phyloP scores from a whole-genome alignment of 2,888 invertebrate genomes.

The Nemapogon koenigi region DNA sequence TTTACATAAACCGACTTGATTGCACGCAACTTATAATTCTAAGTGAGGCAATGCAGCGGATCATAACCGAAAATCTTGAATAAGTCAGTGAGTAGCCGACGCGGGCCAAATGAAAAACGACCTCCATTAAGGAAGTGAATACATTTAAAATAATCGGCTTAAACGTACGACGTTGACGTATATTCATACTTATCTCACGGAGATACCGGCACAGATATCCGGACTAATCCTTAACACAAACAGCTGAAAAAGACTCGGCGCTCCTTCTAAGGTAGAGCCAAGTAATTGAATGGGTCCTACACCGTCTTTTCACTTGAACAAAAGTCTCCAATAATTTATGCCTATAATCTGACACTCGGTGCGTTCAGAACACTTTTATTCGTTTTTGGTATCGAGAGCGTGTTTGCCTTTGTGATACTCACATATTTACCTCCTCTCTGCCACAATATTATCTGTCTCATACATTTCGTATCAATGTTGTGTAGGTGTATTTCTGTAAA shows the following conservation, averaged over 20 bases:
- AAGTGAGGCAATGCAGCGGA: too few relatives aligned
- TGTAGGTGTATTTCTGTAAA: too few relatives aligned
- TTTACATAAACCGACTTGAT: too few relatives aligned
- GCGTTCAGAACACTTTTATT: constrained; percentile 38
- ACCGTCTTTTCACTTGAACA: constrained; percentile 54
- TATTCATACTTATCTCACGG: constrained; percentile 63
- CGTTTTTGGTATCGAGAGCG: constrained; percentile 43
- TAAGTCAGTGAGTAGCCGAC: constrained; percentile 41
- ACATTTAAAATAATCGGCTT: constrained; percentile 67
- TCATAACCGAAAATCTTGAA: constrained; percentile 61
- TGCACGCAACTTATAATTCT: too few relatives aligned
- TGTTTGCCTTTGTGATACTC: constrained; percentile 42
- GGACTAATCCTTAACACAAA: constrained; percentile 60
- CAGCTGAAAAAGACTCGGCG: constrained; percentile 60
- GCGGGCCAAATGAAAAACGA: constrained; percentile 52
- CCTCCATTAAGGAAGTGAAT: constrained; percentile 65
- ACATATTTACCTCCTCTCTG: constrained; percentile 39
- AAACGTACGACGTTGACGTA: constrained; percentile 64
- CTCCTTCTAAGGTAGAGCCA: constrained; percentile 52
- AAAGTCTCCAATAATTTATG: constrained; percentile 63
- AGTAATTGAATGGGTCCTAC: constrained; percentile 55
- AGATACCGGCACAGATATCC: constrained; percentile 63
- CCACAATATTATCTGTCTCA: constrained; percentile 57
- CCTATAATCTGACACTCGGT: constrained; percentile 57
- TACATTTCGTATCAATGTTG: too few relatives aligned